Conservation (phyloP, 2,888 invertebrate genomes). For the Phytoseiulus persimilis region DNA sequence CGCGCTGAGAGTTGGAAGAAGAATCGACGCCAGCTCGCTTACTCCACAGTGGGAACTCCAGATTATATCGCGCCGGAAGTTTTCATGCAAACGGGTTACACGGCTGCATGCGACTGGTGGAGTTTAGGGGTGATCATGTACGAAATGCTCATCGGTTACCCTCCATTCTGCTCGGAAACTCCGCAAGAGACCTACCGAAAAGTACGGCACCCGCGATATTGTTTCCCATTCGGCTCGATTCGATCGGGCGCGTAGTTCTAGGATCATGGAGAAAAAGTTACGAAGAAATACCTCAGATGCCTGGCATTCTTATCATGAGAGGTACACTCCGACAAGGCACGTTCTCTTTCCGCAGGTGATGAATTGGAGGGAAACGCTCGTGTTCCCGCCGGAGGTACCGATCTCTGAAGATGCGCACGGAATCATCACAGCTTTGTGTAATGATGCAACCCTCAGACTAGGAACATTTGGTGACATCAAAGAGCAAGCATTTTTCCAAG, state of each 20-base stretch:
- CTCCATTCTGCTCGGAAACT: constrained; percentile 98
- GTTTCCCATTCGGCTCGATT: no score
- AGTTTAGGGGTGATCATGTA: constrained; percentile 99
- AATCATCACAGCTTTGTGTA: constrained; percentile 86
- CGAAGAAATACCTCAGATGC: no score
- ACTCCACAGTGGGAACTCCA: constrained; percentile 74
- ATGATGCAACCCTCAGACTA: constrained; percentile 84
- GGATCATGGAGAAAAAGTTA: no score
- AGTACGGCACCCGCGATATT: no score
- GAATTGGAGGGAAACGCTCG: constrained; percentile 97
- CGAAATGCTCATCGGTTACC: constrained; percentile 99
- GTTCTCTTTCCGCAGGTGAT: constrained; percentile 59
- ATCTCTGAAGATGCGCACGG: constrained; percentile 95
- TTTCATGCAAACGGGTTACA: constrained; percentile 91
- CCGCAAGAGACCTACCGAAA: constrained; percentile 92
- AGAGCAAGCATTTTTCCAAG: constrained; percentile 76
- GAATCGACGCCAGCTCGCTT: constrained; percentile 72
- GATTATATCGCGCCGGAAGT: constrained; percentile 99
- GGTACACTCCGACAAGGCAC: not conserved
- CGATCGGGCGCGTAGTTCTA: no score
- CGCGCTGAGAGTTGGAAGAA: constrained; percentile 99
- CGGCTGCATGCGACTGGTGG: constrained; percentile 95
- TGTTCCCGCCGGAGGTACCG: constrained; percentile 97
- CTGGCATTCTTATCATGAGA: not conserved
- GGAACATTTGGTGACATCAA: constrained; percentile 86